Evolutionary conservation across 2,888 invertebrate species (phyloP), one percentile per base, ranked within the genome.

Genomic region (Osmoderma eremita): DNA sequence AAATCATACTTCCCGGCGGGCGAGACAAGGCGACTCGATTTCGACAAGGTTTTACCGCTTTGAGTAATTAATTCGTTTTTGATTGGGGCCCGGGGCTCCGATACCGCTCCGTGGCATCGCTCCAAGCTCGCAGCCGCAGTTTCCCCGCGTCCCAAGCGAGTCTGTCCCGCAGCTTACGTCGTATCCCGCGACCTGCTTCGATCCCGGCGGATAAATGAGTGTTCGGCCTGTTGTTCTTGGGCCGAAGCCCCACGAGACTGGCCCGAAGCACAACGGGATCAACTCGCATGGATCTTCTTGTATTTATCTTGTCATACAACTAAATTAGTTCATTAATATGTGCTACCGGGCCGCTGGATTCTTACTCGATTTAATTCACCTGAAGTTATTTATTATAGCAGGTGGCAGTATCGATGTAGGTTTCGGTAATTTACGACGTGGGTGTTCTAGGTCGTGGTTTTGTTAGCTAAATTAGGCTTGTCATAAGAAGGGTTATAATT

Each of bases 241-340:
- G 75, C 80, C 79, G 76, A 78, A 77, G 73, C 75, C 79, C 79
- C 78, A 78, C 67, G 70, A 80, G 78, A 80, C 71, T 69, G 65
- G 54, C 68, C 73, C 71, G 76, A 70, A 70, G 68, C 75, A 77
- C 76, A 75, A 77, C 77, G 73, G 80, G 78, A 78, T 79, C 78
- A 79, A 80, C 79, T 78, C 78, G 76, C 75, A 76, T 73, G 78
- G 79, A 79, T 80, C 78, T 80, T 80, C 77, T 77, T 77, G 80
- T 81, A 80, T 81, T 80, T 80, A 81, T 79, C 80, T 80, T 81
- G 81, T 81, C 81, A 80, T 80, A 81, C 80, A 80, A 81, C 80
- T 79, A 80, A 81, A 81, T 81, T 80, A 80, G 70, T 75, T 75
- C 75, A 74, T 75, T 76, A 75, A 75, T 76, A 75, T 71, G 71